Evolutionary conservation across 2,113 vertebrate species (phyloP).

Genomic region (Cercocebus atys): DNA sequence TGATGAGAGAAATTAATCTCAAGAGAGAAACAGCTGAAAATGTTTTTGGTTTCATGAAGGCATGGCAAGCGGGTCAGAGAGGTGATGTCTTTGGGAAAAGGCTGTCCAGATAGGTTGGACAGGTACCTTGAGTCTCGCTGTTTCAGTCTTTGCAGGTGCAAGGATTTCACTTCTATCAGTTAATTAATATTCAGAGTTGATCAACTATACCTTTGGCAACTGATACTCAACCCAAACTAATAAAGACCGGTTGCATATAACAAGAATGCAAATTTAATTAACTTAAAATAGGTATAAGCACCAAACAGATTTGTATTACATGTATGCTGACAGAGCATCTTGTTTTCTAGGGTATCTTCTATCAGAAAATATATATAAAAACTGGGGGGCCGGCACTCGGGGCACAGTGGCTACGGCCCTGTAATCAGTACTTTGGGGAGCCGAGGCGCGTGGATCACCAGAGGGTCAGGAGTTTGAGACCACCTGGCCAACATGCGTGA

Average conservation of each 20-base stretch:
- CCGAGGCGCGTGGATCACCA: fast-evolving
- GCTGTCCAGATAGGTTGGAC: background rate
- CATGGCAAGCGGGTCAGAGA: background rate
- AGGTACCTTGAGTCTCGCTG: background rate
- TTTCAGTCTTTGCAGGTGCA: background rate
- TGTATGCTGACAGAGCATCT: background rate
- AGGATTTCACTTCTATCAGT: background rate
- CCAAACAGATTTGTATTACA: background rate
- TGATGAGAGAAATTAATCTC: background rate
- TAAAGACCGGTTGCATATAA: background rate
- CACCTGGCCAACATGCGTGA: too few relatives aligned
- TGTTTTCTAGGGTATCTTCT: background rate
- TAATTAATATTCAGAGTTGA: background rate
- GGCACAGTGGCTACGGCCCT: background rate
- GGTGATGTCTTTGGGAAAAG: background rate
- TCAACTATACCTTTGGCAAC: background rate
- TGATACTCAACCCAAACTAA: too few relatives aligned
- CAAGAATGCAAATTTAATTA: background rate
- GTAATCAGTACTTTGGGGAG: too few relatives aligned
- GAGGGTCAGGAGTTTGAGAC: too few relatives aligned
- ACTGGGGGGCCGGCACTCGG: too few relatives aligned
- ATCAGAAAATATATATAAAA: background rate
- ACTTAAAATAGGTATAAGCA: constrained; percentile 4
- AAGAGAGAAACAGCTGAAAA: background rate
- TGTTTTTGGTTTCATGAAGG: background rate